Percentiles rank a stretch among this genome's conserved stretches.
Evolutionary conservation across 1,140 invertebrate species (phyloP).

Genomic region (Leptinotarsa defecta): DNA sequence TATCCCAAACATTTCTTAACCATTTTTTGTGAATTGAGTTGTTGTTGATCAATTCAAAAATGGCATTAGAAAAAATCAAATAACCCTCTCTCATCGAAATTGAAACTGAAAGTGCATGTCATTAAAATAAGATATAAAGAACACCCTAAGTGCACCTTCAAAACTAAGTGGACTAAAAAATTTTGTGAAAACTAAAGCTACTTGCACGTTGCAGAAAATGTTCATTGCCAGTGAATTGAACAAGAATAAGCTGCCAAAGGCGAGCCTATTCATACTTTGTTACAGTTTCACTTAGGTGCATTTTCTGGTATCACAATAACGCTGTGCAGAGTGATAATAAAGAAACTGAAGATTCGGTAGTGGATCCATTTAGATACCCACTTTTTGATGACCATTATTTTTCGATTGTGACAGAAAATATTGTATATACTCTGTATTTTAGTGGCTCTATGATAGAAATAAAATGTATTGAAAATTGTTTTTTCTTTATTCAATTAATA

Average conservation of each 20-base stretch:
- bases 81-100: too few relatives aligned
- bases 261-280: too few relatives aligned
- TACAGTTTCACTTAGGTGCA: too few relatives aligned
- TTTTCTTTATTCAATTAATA: too few relatives aligned
- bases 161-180: constrained; percentile 17
- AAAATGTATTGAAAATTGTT: neutral
- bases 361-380: neutral
- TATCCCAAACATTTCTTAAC: too few relatives aligned
- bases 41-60: too few relatives aligned
- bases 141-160: constrained; percentile 61
- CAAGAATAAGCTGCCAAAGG: too few relatives aligned
- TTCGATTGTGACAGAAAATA: neutral
- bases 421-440: constrained; percentile 9
- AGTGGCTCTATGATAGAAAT: neutral
- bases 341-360: neutral
- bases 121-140: constrained; percentile 58
- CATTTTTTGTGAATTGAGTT: too few relatives aligned
- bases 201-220: constrained; percentile 63
- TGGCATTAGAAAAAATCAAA: too few relatives aligned
- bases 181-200: constrained; percentile 47
- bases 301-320: neutral
- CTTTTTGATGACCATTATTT: constrained; percentile 4
- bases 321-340: constrained; percentile 8
- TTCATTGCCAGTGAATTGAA: constrained; percentile 48
- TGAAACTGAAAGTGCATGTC: too few relatives aligned